Conservation (phyloP, 1,140 invertebrate species). For the Drosophila subobscura region DNA sequence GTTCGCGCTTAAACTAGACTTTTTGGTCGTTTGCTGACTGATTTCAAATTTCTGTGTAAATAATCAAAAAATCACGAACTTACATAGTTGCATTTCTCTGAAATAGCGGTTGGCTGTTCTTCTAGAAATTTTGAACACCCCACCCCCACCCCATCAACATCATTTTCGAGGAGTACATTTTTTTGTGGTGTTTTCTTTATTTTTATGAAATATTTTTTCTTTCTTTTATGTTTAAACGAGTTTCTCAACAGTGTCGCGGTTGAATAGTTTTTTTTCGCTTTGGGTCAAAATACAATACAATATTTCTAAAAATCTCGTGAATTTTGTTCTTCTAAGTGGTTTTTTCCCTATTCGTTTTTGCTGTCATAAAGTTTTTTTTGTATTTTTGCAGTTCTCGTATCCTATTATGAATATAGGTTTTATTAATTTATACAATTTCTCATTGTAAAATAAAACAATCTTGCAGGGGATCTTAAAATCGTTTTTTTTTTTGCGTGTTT, state of each 20-base stretch:
- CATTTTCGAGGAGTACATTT: neutral
- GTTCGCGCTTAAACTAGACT: too few species aligned
- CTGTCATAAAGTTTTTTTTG: conserved; percentile 55
- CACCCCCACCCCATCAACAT: too few species aligned
- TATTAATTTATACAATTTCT: conserved; percentile 74
- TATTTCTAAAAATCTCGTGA: conserved; percentile 67
- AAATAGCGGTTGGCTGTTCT: too few species aligned
- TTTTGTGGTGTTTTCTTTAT: conserved; percentile 59
- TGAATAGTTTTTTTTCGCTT: conserved; percentile 64
- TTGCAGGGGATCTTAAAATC: conserved; percentile 46
- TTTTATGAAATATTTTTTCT: conserved; percentile 73
- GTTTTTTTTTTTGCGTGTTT: conserved; percentile 25
- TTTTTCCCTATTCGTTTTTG: conserved; percentile 27
- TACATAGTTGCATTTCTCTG: too few species aligned
- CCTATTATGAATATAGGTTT: conserved; percentile 43
- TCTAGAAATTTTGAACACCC: too few species aligned
- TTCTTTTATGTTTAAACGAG: conserved; percentile 69
- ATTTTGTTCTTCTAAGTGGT: conserved; percentile 58
- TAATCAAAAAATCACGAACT: too few species aligned
- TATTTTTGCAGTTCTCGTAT: conserved; percentile 13
- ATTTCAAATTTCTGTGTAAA: too few species aligned
- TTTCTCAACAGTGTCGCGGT: conserved; percentile 64
- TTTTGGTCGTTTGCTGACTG: too few species aligned
- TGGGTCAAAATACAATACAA: conserved; percentile 79
- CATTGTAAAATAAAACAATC: conserved; percentile 73